Evolutionary conservation across 2,113 vertebrate species (phyloP).

Genomic region (Hirundichthys speculiger): DNA sequence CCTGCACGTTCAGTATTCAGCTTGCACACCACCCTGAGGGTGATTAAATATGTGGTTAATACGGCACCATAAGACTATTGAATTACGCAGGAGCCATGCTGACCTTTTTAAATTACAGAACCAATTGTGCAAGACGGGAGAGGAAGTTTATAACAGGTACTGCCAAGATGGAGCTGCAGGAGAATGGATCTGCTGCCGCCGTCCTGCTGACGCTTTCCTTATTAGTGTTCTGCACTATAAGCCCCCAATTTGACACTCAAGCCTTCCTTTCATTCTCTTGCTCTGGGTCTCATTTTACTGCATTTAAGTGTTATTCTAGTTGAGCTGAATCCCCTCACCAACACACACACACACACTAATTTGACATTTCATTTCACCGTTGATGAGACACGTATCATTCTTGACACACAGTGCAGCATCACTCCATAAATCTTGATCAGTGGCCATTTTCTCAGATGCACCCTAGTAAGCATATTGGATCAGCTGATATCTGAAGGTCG

Average conservation of each 20-base stretch:
- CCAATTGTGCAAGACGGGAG: conserved; percentile 76
- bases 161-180: conserved; percentile 67
- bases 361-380: conserved; percentile 62
- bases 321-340: conserved; percentile 10
- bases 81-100: conserved; percentile 79
- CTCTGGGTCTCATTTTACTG: conserved; percentile 24
- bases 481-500: conserved; percentile 67
- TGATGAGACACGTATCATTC: conserved; percentile 59
- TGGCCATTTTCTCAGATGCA: conserved; percentile 49
- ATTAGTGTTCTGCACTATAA: conserved; percentile 71
- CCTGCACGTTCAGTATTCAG: conserved; percentile 62
- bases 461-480: conserved; percentile 53
- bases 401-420: conserved; percentile 43
- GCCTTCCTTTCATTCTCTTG: conserved; percentile 26
- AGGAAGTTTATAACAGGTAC: conserved; percentile 76
- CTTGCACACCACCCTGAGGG: conserved; percentile 56
- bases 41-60: conserved; percentile 84
- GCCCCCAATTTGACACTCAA: conserved; percentile 54
- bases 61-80: conserved; percentile 78
- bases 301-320: neutral
- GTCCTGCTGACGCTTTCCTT: conserved; percentile 66
- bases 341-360: conserved; percentile 18
- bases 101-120: conserved; percentile 84
- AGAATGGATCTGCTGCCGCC: conserved; percentile 69
- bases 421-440: conserved; percentile 66